Evolutionary conservation across 2,888 invertebrate genomes (phyloP).

Genomic region (Psylliodes chrysocephalus): DNA sequence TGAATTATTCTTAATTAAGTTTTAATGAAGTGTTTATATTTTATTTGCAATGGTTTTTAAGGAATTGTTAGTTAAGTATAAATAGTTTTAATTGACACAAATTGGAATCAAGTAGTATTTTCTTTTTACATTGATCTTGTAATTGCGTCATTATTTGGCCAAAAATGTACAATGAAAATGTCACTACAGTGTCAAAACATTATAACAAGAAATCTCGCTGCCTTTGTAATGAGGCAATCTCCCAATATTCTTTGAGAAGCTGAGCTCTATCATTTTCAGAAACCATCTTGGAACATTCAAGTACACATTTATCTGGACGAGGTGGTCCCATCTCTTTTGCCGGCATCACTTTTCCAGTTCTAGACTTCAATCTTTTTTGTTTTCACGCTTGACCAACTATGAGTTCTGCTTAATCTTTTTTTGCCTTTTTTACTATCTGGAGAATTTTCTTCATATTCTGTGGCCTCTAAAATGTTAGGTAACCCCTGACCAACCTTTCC

Average conservation of each 20-base stretch:
- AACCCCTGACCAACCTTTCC: too few species aligned
- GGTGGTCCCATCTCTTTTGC: constrained; percentile 12
- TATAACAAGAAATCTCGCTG: not conserved
- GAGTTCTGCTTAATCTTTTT: not conserved
- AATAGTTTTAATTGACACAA: too few species aligned
- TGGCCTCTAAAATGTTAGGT: too few species aligned
- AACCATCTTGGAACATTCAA: not conserved
- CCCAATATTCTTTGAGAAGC: not conserved
- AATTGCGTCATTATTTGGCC: too few species aligned
- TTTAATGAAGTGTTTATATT: too few species aligned
- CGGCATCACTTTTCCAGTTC: not conserved
- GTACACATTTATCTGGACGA: constrained; percentile 7
- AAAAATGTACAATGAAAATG: too few species aligned
- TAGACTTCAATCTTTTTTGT: constrained; percentile 16
- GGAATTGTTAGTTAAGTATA: too few species aligned
- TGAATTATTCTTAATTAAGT: too few species aligned
- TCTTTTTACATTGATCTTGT: too few species aligned
- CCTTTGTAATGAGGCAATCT: not conserved
- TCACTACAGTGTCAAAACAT: too few species aligned
- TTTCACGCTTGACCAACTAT: constrained; percentile 3
- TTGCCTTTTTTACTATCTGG: not conserved
- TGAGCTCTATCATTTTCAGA: not conserved
- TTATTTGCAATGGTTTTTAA: too few species aligned
- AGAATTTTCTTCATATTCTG: not conserved
- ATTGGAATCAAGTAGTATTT: too few species aligned